Evolutionary conservation across 2,797 vertebrate genomes (phyloP).

Genomic region (Xenops minutus): DNA sequence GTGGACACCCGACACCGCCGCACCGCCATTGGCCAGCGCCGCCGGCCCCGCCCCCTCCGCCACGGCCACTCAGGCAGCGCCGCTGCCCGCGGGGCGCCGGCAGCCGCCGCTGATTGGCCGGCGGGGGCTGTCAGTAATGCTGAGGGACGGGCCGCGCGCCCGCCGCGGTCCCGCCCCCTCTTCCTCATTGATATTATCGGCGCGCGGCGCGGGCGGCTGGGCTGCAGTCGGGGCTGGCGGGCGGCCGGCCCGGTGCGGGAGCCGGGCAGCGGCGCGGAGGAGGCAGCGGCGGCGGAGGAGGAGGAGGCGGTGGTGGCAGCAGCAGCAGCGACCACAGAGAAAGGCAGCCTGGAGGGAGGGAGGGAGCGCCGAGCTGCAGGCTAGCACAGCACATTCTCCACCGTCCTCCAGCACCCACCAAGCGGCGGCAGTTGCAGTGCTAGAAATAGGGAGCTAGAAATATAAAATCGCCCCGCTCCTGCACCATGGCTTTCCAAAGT

Average conservation of each 20-base stretch:
- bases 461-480: constrained; percentile 57
- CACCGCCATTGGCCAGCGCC: constrained; percentile 48
- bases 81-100: neutral
- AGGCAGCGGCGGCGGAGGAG: neutral
- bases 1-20: constrained; percentile 60
- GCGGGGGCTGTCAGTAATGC: constrained; percentile 39
- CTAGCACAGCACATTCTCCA: constrained; percentile 26
- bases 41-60: constrained; percentile 1
- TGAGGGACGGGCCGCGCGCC: constrained; percentile 64
- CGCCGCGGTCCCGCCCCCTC: constrained; percentile 41
- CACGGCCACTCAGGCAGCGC: neutral
- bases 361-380: constrained; percentile 4
- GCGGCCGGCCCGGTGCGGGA: constrained; percentile 81
- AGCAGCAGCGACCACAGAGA: neutral
- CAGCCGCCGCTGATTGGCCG: constrained; percentile 33
- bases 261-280: neutral
- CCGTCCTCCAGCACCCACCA: constrained; percentile 27
- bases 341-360: constrained; percentile 37
- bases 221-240: constrained; percentile 80
- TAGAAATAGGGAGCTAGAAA: constrained; percentile 50
- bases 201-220: constrained; percentile 77
- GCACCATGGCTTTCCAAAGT: constrained; percentile 88
- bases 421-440: constrained; percentile 47
- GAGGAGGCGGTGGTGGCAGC: neutral
- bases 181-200: constrained; percentile 86